These are phyloP conservation scores for Tenthredo scrophulariae DNA, from an alignment of 2,888 invertebrate genomes.

Conservation along the genomic window DNA sequence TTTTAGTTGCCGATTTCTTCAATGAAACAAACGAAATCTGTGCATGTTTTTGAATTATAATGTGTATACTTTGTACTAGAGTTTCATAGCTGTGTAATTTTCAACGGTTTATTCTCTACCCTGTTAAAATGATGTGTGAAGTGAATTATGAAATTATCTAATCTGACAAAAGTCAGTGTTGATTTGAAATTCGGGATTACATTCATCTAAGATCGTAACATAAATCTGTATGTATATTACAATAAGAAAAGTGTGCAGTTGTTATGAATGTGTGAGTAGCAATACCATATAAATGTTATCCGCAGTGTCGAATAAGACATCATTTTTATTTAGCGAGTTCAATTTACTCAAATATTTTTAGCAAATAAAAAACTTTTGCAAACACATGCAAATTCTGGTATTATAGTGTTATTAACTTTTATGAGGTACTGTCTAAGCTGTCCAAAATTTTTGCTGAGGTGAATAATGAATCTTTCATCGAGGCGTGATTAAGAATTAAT, in stretches of 20 bases:
- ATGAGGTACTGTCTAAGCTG: background rate
- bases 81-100: background rate
- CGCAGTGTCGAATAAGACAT: background rate
- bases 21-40: conserved; percentile 38
- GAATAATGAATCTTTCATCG: background rate
- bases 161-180: background rate
- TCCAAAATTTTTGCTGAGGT: background rate
- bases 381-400: background rate
- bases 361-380: background rate
- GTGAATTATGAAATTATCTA: background rate
- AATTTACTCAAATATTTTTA: background rate
- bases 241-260: background rate
- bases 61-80: conserved; percentile 7
- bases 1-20: conserved; percentile 31
- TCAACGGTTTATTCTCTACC: background rate
- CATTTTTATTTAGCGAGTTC: background rate
- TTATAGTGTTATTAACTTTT: background rate
- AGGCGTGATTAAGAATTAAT: background rate
- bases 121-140: conserved; percentile 11
- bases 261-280: background rate
- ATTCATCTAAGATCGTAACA: background rate
- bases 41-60: conserved; percentile 33
- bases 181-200: background rate
- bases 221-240: background rate
- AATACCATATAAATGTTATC: background rate